Evolutionary conservation across 2,113 vertebrate genomes (phyloP).

Genomic region (Mystacornis crossleyi): DNA sequence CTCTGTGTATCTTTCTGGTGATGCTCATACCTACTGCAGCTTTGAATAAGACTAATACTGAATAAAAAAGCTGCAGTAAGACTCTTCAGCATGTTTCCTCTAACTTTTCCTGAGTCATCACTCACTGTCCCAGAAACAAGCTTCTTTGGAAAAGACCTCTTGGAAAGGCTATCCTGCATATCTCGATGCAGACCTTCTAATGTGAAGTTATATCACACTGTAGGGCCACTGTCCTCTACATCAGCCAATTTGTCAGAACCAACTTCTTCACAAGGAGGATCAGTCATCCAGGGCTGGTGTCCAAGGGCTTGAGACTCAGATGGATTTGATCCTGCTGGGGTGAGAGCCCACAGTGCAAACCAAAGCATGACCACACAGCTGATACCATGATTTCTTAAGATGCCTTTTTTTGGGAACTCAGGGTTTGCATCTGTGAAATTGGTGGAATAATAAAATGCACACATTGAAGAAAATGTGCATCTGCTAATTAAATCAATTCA

Average conservation of each 20-base stretch:
- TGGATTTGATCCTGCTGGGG: neutral
- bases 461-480: neutral
- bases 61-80: neutral
- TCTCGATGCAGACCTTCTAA: accelerated
- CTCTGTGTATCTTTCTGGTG: neutral
- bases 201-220: no score
- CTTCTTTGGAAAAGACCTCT: neutral
- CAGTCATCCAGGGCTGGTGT: neutral
- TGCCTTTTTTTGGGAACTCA: neutral
- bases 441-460: neutral
- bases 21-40: neutral
- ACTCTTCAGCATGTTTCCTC: neutral
- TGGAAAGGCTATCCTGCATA: neutral
- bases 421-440: neutral
- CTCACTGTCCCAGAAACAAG: neutral
- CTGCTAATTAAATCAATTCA: neutral
- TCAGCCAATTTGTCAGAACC: neutral
- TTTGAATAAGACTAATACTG: neutral
- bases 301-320: neutral
- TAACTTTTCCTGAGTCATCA: neutral
- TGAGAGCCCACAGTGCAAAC: neutral
- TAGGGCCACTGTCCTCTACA: neutral
- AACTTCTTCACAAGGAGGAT: neutral
- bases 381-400: neutral
- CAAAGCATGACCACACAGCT: neutral